A percentile compares a stretch with the other conserved stretches of the same genome.
phyloP scores from a whole-genome alignment of 2,888 invertebrate genomes.

The Leptarthrus brevirostris region DNA sequence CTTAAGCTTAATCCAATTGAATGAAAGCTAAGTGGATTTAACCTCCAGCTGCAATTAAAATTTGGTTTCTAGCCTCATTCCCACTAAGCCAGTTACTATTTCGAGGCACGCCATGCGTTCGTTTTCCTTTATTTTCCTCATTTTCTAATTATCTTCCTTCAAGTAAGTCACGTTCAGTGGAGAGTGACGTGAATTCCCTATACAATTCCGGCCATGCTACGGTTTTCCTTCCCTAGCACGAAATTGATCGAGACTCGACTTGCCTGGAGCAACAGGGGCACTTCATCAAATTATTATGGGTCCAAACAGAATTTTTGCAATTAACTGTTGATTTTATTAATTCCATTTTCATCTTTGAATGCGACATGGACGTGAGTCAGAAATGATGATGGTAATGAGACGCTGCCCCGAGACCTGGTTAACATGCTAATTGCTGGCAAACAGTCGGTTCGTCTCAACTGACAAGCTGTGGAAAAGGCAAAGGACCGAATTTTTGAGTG shows the following conservation, averaged over 20 bases:
- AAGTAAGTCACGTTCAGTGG: slow-evolving; percentile 22
- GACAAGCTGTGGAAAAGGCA: not conserved
- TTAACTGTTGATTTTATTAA: slow-evolving; percentile 38
- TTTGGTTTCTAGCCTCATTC: slow-evolving; percentile 34
- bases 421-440: slow-evolving; percentile 25
- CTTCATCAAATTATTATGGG: slow-evolving; percentile 9
- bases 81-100: slow-evolving; percentile 20
- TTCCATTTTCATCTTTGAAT: slow-evolving; percentile 2
- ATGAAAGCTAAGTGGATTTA: slow-evolving; percentile 32
- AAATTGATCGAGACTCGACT: not conserved
- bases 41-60: slow-evolving; percentile 28
- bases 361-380: not conserved
- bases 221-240: not conserved
- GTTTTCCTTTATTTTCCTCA: slow-evolving; percentile 30
- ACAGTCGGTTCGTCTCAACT: not conserved
- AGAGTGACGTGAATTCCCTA: not conserved
- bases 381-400: slow-evolving; percentile 2
- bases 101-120: slow-evolving; percentile 15
- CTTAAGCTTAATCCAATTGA: slow-evolving; percentile 23
- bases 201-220: not conserved
- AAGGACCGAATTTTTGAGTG: not conserved
- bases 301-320: slow-evolving; percentile 16
- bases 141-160: slow-evolving; percentile 29
- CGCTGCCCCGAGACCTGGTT: slow-evolving; percentile 18
- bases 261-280: not conserved